Evolutionary conservation across 2,888 invertebrate species (phyloP), one percentile per base, ranked within the genome.

Genomic region (Fabriciana adippe): DNA sequence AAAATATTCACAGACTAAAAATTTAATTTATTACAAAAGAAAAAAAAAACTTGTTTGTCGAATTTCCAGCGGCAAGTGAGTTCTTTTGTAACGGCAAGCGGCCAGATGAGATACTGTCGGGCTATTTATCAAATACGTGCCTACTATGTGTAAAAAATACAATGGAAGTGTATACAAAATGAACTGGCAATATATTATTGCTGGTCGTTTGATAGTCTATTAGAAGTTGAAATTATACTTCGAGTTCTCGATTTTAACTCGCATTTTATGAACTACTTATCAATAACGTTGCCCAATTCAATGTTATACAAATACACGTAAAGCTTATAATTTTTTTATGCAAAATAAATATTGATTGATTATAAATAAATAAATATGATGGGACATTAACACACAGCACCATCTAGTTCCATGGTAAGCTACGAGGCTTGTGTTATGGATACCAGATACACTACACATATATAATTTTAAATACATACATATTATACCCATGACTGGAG

Each of bases 151-250:
- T 74, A 77, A 84, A 83, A 82, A 86, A 84, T 73, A 86, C 85
- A 86, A 86, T 85, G 72, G 83, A 68, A 68, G 66, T 72, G 77
- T 80, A 79, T 78, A 77, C 77, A 70, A 72, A 79, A 78, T 76
- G 79, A 75, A 76, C 76, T 75, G 77, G 76, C 76, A 76, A 79
- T 81, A 81, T 85, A 83, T 85, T 85, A 85, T 82, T 84, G 83
- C 82, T 79, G 79, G 79, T 74, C 76, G 77, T 72, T 78, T 79
- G 75, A 78, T 82, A 78, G 80, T 76, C 78, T 80, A 77, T 74
- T 79, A 74, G 74, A 73, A 68, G 26, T 16, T 41, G 18, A 54
- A 41, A 21, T 76, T 77, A 67, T 72, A 75, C 73, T 70, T 72
- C 75, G 76, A 76, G 70, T 71, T 64, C 47, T 76, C 70, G 67